phyloP scores from a whole-genome alignment of 2,888 invertebrate species.

The Troglohyphantes excavatus region DNA sequence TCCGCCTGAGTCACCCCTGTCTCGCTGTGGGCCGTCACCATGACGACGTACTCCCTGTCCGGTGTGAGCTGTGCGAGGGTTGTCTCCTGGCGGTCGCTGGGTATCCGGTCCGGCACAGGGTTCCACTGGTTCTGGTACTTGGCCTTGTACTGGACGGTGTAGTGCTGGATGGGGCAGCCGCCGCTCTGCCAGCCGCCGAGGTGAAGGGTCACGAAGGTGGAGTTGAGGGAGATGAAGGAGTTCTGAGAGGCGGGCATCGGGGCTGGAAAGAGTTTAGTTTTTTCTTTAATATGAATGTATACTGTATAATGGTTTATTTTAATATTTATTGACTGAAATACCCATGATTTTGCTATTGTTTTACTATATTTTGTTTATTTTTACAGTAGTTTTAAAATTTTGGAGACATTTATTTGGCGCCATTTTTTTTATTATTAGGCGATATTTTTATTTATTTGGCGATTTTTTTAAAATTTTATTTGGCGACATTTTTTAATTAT shows the following conservation, averaged over 20 bases:
- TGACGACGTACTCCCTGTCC: slow-evolving; percentile 82
- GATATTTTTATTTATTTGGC: too few relatives aligned
- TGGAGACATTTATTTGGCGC: too few relatives aligned
- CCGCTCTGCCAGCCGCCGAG: slow-evolving; percentile 82
- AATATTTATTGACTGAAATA: too few relatives aligned
- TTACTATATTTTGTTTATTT: too few relatives aligned
- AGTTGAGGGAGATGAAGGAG: slow-evolving; percentile 81
- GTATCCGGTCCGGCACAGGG: slow-evolving; percentile 38
- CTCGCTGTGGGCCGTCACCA: slow-evolving; percentile 83
- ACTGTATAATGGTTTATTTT: too few relatives aligned
- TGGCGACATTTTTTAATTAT: too few relatives aligned
- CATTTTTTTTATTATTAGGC: too few relatives aligned
- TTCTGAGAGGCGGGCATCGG: slow-evolving; percentile 82
- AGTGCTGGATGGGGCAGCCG: slow-evolving; percentile 82
- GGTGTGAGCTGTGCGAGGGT: slow-evolving; percentile 81
- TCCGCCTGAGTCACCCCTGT: slow-evolving; percentile 83
- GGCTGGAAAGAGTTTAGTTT: slow-evolving; percentile 80
- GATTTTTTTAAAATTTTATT: too few relatives aligned
- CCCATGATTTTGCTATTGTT: too few relatives aligned
- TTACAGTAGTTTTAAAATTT: too few relatives aligned
- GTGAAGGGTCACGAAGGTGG: slow-evolving; percentile 82
- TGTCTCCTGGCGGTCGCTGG: slow-evolving; percentile 42
- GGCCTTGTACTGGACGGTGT: slow-evolving; percentile 81
- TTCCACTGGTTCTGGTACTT: slow-evolving; percentile 74
- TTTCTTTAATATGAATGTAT: too few relatives aligned